Conservation (phyloP, 2,888 invertebrate genomes). For the Leucania comma region DNA sequence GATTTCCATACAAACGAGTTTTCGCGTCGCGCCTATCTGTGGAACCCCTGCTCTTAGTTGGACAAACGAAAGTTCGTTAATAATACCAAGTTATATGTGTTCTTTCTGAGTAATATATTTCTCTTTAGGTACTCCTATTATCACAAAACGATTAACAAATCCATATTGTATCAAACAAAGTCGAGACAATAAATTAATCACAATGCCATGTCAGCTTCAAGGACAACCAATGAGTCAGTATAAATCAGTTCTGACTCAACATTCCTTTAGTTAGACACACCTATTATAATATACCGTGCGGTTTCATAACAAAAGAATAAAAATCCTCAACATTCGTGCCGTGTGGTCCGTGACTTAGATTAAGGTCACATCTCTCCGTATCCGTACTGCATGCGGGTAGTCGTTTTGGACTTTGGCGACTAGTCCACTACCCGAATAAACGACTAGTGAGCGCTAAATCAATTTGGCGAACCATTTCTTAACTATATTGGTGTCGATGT, state of each 20-base stretch:
- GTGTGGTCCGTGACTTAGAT: slow-evolving; percentile 14
- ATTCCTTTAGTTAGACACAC: slow-evolving; percentile 25
- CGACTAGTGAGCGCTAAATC: not conserved
- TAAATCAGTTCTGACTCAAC: slow-evolving; percentile 50
- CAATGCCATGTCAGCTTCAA: slow-evolving; percentile 33
- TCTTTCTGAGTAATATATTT: not conserved
- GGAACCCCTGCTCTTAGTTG: too few species aligned
- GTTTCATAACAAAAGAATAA: slow-evolving; percentile 37
- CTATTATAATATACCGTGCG: slow-evolving; percentile 18
- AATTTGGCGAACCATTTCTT: not conserved
- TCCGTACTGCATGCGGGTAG: slow-evolving; percentile 7
- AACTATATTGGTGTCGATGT: too few species aligned
- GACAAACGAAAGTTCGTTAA: not conserved
- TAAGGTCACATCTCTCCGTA: slow-evolving; percentile 38
- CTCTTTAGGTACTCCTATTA: not conserved
- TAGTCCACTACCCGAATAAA: not conserved
- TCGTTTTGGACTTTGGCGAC: not conserved
- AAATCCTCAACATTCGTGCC: slow-evolving; percentile 32
- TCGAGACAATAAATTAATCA: slow-evolving; percentile 40
- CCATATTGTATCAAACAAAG: not conserved
- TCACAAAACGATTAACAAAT: not conserved
- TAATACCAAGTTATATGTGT: not conserved
- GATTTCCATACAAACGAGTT: too few species aligned
- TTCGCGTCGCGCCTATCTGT: too few species aligned
- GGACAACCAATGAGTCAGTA: slow-evolving; percentile 44